Percentiles rank a stretch among this genome's conserved stretches.
Evolutionary conservation across 2,888 invertebrate species (phyloP).

Genomic region (Cataglyphis rosenhaueri): DNA sequence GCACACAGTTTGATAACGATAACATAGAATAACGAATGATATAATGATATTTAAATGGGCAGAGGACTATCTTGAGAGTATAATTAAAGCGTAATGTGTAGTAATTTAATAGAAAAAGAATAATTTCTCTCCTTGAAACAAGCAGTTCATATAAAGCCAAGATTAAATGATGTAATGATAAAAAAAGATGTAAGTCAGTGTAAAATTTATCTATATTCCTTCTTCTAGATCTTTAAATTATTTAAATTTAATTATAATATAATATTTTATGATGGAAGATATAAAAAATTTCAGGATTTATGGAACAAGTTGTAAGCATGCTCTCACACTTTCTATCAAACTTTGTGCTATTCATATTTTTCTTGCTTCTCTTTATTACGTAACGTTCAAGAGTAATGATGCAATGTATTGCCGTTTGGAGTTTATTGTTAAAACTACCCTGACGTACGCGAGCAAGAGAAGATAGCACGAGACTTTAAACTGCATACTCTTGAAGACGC

Average conservation of each 20-base stretch:
- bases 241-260: neutral
- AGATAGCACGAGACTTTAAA: constrained; percentile 40
- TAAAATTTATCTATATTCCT: too few relatives aligned
- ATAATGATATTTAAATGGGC: neutral
- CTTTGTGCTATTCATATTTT: constrained; percentile 10
- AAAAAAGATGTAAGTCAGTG: neutral
- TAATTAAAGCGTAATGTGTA: neutral
- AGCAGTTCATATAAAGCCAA: neutral
- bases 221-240: neutral
- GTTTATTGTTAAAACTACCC: constrained; percentile 46
- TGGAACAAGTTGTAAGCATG: neutral
- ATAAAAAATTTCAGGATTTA: constrained; percentile 17
- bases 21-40: neutral
- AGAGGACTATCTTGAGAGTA: neutral
- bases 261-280: neutral
- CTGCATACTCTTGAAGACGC: constrained; percentile 34
- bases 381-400: constrained; percentile 37
- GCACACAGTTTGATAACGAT: constrained; percentile 5
- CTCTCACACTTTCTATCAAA: constrained; percentile 16
- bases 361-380: constrained; percentile 25
- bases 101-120: neutral
- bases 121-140: constrained; percentile 6
- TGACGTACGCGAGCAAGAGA: constrained; percentile 21
- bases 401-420: constrained; percentile 28
- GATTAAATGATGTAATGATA: neutral